Base-by-base conservation (phyloP, 1,140 invertebrate species). In the Atta texana region DNA sequence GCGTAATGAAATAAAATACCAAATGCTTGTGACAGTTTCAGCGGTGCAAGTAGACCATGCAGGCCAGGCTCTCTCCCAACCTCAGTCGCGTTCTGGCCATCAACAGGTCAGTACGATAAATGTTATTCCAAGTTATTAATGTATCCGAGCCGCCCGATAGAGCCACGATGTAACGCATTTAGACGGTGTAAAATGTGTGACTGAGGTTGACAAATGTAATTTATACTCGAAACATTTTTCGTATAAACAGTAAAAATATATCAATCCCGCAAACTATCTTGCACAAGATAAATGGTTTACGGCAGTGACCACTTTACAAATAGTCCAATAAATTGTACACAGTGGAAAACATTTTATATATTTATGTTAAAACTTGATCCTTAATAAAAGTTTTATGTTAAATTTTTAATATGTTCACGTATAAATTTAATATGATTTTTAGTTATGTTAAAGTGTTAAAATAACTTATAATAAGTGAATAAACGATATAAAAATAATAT, bases 11-110 rank as follows among this genome's bases (percentile, higher is more conserved):
- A 93, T 94, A 94, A 94, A 94, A 94, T 91, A 92, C 91, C 92
- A 93, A 94, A 93, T 94, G 90, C 92, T 95, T 94, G 93, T 94
- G 92, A 94, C 93, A 94, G 93, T 95, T 95, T 95, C 94, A 95
- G 94, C 93, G 94, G 94, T 94, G 94, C 94, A 95, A 94, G 94
- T 94, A 94, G 94, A 94, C 93, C 94, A 95, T 93, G 94, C 94
- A 95, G 94, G 93, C 94, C 94, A 94, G 94, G 94, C 94, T 94
- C 94, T 94, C 92, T 94, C 94, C 93, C 94, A 95, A 93, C 92
- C 94, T 94, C 94, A 94, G 94, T 94, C 94, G 93, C 94, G 94
- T 94, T 91, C 94, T 95, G 94, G 94, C 94, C 94, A 94, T 92
- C 93, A 94, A 94, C 94, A 95, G 94, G 94, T 95, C 94, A 95